Percentiles rank a stretch among this genome's conserved stretches.
phyloP scores from a whole-genome alignment of 35 echinoderm and acorn worm genomes.

The Heliocidaris erythrogramma region DNA sequence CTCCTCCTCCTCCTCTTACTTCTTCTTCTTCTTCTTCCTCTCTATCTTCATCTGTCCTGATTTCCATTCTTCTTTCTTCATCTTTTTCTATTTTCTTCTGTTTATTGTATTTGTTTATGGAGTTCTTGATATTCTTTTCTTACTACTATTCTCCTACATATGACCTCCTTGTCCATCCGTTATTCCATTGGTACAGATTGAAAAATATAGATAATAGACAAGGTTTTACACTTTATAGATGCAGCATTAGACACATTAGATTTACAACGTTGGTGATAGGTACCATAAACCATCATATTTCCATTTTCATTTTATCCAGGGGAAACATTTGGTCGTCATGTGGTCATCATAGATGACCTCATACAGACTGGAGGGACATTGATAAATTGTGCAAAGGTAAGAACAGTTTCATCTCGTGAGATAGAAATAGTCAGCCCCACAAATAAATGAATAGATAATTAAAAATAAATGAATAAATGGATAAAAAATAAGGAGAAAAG shows the following conservation, averaged over 20 bases:
- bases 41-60: too few species aligned
- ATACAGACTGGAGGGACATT: conserved; percentile 95
- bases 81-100: neutral
- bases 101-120: too few species aligned
- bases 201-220: too few species aligned
- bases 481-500: too few species aligned
- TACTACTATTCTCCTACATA: neutral
- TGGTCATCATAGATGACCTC: conserved; percentile 95
- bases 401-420: neutral
- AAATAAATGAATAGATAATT: too few species aligned
- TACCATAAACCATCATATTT: neutral
- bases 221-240: neutral
- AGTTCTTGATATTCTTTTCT: too few species aligned
- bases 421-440: neutral
- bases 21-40: neutral
- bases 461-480: too few species aligned
- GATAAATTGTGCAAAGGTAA: conserved; percentile 93
- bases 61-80: neutral
- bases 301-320: conserved; percentile 53
- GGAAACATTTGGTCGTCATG: conserved; percentile 75
- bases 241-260: neutral
- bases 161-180: too few species aligned
- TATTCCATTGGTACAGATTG: too few species aligned
- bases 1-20: neutral
- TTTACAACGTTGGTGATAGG: too few species aligned